Evolutionary conservation across 2,888 invertebrate species (phyloP).

Genomic region (Oscheius sp.): DNA sequence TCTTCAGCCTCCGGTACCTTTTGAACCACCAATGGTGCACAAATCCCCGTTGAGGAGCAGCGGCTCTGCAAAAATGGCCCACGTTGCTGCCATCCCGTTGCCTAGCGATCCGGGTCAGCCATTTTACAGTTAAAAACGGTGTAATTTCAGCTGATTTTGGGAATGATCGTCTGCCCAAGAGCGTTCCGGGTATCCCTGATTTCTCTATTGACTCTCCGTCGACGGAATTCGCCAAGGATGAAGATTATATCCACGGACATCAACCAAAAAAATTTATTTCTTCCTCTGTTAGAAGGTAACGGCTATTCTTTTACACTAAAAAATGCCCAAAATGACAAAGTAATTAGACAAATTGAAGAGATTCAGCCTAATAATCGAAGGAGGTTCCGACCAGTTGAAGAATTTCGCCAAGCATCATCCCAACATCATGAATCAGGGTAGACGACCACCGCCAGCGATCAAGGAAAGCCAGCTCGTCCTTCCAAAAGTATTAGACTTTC

Average conservation of each 20-base stretch:
- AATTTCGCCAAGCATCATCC: slow-evolving; percentile 31
- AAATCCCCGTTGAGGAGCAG: slow-evolving; percentile 21
- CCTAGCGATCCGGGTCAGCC: slow-evolving; percentile 15
- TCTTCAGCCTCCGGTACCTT: slow-evolving; percentile 16
- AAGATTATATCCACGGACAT: background rate
- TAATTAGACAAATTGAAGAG: too few species aligned
- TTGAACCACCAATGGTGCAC: slow-evolving; percentile 9
- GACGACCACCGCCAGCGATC: slow-evolving; percentile 23
- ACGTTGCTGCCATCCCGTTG: slow-evolving; percentile 14
- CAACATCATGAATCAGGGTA: slow-evolving; percentile 12
- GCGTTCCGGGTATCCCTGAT: background rate
- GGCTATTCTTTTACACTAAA: background rate
- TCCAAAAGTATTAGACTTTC: slow-evolving; percentile 6
- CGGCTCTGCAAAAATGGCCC: slow-evolving; percentile 16
- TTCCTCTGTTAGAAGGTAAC: background rate
- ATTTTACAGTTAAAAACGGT: background rate
- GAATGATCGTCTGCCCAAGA: slow-evolving; percentile 4
- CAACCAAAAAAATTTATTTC: slow-evolving; percentile 8
- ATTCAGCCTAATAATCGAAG: slow-evolving; percentile 11
- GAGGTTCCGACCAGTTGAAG: slow-evolving; percentile 20
- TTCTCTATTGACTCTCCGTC: slow-evolving; percentile 27
- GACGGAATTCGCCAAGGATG: background rate
- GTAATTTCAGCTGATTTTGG: background rate
- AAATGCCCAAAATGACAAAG: background rate
- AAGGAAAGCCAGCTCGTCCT: slow-evolving; percentile 25